Base-by-base conservation (phyloP, 53 echinoderm and acorn worm species). In the Hippasteria phrygiana region DNA sequence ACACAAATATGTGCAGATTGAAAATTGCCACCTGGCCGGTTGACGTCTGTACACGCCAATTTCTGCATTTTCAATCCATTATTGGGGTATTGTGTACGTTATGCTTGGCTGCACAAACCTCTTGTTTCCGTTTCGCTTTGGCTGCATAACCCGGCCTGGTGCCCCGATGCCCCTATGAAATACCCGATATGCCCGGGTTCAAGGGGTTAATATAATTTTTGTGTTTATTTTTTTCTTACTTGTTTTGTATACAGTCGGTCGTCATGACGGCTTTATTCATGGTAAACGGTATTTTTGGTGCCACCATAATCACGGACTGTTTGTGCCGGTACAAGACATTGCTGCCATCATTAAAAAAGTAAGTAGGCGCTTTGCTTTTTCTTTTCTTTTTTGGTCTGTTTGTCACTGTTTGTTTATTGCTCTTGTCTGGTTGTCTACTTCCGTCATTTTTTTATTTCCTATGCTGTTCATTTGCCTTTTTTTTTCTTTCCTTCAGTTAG, bases 231-330 rank as follows among this genome's bases (percentile, higher is more conserved):
- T 43, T 43, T 33, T 4, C 11, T 9, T 13, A 42, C 27, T 43
- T 45, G 3, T 67, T 73, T 85, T 34, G n/a, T 12, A 43, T 64
- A 26, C 84, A 96, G 97, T 74, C 88, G 97, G 97, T 51, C 93
- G 88, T 18, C 90, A 96, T 84, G 95, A 95, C 86, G 96, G 96
- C 26, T 87, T 85, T 39, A 54, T 88, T 11, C 90, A 95, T 50
- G 97, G 97, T 16, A 82, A 88, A 50, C 92, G 93, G 11, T 96
- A 96, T 73, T 96, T 95, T 77, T 88, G 93, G 91, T 96, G 97
- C 79, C 95, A 91, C 7, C 80, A 79, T 16, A 92, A 96, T 71
- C 93, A 93, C 62, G 97, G 97, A 3, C 62, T 96, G 16, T 96
- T 96, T 82, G 78, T 95, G 45, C 95, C 93, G 22, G 78, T 95